These are phyloP conservation scores for Heliothis peltigera DNA, from an alignment of 2,888 invertebrate genomes.

Conservation along the genomic window DNA sequence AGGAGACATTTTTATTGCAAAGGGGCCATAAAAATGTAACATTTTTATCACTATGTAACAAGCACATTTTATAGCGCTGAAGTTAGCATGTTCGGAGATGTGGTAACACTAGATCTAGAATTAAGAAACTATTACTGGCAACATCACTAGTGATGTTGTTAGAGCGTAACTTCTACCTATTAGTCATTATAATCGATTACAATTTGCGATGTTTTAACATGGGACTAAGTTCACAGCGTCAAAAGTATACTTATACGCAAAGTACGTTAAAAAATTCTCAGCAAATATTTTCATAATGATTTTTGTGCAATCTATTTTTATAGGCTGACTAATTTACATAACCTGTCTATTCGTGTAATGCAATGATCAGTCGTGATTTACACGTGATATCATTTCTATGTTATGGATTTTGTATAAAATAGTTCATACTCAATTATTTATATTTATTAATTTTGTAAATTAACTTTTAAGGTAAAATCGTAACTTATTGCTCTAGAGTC, in stretches of 20 bases:
- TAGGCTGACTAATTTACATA: slow-evolving; percentile 82
- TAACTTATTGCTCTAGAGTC: slow-evolving; percentile 81
- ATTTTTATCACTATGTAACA: slow-evolving; percentile 60
- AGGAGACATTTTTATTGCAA: slow-evolving; percentile 75
- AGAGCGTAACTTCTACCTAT: slow-evolving; percentile 56
- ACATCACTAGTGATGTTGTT: slow-evolving; percentile 58
- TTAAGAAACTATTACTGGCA: slow-evolving; percentile 56
- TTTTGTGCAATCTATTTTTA: slow-evolving; percentile 88
- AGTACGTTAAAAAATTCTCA: slow-evolving; percentile 69
- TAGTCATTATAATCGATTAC: slow-evolving; percentile 47
- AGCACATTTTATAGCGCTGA: slow-evolving; percentile 63
- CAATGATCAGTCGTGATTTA: slow-evolving; percentile 68
- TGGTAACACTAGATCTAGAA: slow-evolving; percentile 58
- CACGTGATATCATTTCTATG: slow-evolving; percentile 83
- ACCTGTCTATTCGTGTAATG: slow-evolving; percentile 66
- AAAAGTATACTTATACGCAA: slow-evolving; percentile 38
- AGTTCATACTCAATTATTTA: slow-evolving; percentile 85
- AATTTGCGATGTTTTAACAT: slow-evolving; percentile 47
- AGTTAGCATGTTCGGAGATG: slow-evolving; percentile 54
- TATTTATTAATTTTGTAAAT: slow-evolving; percentile 86
- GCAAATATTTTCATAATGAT: slow-evolving; percentile 82
- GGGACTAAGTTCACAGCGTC: slow-evolving; percentile 54
- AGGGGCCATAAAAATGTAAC: slow-evolving; percentile 80
- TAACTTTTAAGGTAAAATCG: slow-evolving; percentile 77
- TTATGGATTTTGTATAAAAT: slow-evolving; percentile 88